Conservation (phyloP, 2,113 vertebrate species). For the Hyperopisus bebe region DNA sequence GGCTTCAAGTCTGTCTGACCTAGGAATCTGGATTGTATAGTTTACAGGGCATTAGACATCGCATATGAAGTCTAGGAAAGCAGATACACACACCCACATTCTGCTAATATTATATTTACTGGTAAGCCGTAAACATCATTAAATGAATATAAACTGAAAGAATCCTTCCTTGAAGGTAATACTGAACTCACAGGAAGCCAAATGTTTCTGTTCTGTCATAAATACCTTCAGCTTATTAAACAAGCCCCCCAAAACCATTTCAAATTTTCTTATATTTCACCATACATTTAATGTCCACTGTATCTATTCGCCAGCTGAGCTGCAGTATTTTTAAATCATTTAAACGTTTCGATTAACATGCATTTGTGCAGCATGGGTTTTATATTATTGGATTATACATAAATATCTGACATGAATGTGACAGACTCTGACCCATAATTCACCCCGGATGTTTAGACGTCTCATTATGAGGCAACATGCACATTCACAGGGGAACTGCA, state of each 20-base stretch:
- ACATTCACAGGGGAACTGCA: not conserved
- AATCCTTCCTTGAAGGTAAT: not conserved
- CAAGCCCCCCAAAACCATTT: not conserved
- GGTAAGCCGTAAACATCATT: not conserved
- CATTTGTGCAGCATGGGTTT: not conserved
- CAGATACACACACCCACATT: not conserved
- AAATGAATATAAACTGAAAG: not conserved
- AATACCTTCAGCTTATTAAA: not conserved
- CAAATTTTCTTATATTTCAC: not conserved
- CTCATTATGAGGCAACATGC: not conserved
- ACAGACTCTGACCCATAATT: not conserved
- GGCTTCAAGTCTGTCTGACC: not conserved
- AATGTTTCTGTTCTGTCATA: not conserved
- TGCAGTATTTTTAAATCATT: not conserved
- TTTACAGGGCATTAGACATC: not conserved
- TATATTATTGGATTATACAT: not conserved
- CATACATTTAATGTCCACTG: not conserved
- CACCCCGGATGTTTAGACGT: not conserved
- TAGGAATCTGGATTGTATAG: not conserved
- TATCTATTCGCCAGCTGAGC: not conserved
- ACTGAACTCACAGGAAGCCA: not conserved
- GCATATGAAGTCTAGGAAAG: not conserved
- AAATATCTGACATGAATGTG: not conserved
- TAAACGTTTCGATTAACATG: not conserved
- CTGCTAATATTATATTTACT: not conserved